These are phyloP conservation scores for Cylloceria caligata DNA, from an alignment of 2,888 invertebrate genomes.

Conservation along the genomic window DNA sequence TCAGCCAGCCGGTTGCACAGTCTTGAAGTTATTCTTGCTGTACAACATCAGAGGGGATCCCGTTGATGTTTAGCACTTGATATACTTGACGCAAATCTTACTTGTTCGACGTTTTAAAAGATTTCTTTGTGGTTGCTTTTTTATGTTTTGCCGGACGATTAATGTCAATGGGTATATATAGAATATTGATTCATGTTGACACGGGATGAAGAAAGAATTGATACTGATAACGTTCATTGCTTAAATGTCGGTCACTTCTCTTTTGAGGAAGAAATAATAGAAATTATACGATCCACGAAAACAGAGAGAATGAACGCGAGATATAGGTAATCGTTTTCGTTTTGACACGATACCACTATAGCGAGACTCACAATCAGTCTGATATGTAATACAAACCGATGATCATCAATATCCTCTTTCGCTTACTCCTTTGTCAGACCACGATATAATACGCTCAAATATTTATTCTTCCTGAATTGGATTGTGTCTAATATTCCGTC, in stretches of 20 bases:
- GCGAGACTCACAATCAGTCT: not conserved
- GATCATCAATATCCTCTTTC: not conserved
- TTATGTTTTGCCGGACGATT: not conserved
- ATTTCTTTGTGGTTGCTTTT: not conserved
- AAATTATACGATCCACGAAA: not conserved
- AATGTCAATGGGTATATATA: not conserved
- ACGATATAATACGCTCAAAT: no score
- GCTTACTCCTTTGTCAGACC: no score
- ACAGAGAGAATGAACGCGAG: not conserved
- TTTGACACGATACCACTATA: not conserved
- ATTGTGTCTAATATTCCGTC: no score
- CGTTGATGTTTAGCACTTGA: conserved; percentile 7
- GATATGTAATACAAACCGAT: no score
- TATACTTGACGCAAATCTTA: not conserved
- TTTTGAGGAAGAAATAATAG: not conserved
- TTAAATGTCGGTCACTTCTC: not conserved
- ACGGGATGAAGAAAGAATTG: not conserved
- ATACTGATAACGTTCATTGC: not conserved
- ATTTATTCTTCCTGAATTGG: no score
- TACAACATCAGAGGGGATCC: conserved; percentile 14
- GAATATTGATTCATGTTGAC: not conserved
- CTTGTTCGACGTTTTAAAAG: not conserved
- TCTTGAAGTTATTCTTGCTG: conserved; percentile 10
- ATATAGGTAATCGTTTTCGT: not conserved
- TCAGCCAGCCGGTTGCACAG: conserved; percentile 13